Conservation (phyloP, 2,797 vertebrate species). For the Okamejei kenojei region DNA sequence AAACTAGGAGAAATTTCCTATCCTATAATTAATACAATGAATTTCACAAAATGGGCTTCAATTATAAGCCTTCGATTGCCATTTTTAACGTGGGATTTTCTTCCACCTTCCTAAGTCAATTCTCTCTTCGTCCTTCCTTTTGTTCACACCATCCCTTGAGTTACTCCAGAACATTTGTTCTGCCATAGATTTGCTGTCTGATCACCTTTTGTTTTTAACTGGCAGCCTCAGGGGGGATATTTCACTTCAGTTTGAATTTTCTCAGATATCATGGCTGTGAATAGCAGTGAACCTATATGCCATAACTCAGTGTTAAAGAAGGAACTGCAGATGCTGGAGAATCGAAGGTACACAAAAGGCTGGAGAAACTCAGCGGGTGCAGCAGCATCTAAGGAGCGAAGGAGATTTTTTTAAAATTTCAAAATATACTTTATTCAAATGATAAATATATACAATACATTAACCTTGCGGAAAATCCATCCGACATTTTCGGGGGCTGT, state of each 20-base stretch:
- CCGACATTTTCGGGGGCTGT: no score
- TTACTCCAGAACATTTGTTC: neutral
- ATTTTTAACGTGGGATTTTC: neutral
- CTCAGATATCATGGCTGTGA: neutral
- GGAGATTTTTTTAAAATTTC: no score
- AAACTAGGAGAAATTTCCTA: neutral
- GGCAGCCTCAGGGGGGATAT: neutral
- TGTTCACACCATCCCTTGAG: neutral
- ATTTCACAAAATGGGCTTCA: neutral
- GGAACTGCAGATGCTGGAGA: no score
- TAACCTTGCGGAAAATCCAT: no score
- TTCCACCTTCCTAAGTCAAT: neutral
- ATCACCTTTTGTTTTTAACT: neutral
- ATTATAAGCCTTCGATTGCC: neutral
- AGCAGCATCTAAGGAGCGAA: no score
- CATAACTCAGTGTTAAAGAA: neutral
- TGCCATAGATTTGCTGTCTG: neutral
- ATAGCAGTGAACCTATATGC: neutral
- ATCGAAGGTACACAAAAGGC: no score
- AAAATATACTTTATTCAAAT: no score
- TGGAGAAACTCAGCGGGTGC: no score
- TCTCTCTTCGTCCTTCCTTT: neutral
- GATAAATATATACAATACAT: no score
- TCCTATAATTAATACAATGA: neutral
- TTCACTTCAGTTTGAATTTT: constrained; percentile 5